Percentiles rank a stretch among this genome's conserved stretches.
Evolutionary conservation across 2,797 vertebrate genomes (phyloP).

Genomic region (Chaetophractus vellerosus): DNA sequence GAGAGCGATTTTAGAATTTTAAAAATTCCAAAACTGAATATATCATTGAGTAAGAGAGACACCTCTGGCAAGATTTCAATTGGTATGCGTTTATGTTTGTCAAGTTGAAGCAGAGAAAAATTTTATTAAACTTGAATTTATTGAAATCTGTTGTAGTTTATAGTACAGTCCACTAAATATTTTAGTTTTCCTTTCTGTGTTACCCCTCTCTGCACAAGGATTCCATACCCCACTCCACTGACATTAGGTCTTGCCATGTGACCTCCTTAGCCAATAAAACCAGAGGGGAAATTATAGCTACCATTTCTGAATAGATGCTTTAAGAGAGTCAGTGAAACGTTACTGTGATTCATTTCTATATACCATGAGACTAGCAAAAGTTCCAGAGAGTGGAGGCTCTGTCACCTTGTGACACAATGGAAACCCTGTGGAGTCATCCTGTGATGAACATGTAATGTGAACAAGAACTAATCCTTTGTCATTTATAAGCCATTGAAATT

Average conservation of each 20-base stretch:
- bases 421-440: neutral
- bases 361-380: neutral
- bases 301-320: neutral
- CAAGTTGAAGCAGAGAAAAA: slow-evolving; percentile 44
- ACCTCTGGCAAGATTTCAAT: slow-evolving; percentile 57
- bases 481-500: neutral
- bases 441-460: neutral
- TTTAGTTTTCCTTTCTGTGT: neutral
- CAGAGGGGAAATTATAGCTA: neutral
- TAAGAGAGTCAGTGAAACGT: neutral
- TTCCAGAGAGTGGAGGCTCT: neutral
- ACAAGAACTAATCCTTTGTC: neutral
- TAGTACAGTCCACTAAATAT: neutral
- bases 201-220: neutral
- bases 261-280: slow-evolving; percentile 49
- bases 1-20: slow-evolving; percentile 26
- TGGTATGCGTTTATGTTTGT: neutral
- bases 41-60: slow-evolving; percentile 44
- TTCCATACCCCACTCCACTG: neutral
- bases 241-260: neutral
- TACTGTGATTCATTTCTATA: neutral
- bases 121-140: slow-evolving; percentile 31
- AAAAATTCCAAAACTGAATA: slow-evolving; percentile 17
- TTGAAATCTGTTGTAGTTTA: neutral
- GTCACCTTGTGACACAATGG: neutral